Evolutionary conservation across 2,888 invertebrate species (phyloP).

Genomic region (Cheilosia vulpina): DNA sequence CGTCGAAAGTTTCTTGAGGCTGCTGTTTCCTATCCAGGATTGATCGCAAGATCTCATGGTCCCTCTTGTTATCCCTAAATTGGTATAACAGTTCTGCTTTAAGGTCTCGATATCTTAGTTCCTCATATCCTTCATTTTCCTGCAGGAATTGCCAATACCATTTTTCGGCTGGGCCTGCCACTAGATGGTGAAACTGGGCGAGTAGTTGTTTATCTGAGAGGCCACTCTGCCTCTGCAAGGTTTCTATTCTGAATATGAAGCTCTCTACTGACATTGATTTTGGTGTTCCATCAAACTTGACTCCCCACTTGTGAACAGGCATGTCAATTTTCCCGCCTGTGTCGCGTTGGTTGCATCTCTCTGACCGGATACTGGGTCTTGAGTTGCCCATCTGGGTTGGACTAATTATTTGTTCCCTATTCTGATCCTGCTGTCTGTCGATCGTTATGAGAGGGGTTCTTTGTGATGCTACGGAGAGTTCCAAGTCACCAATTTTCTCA

Average conservation of each 20-base stretch:
- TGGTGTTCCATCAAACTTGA: not conserved
- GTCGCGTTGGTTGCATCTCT: not conserved
- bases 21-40: too few species aligned
- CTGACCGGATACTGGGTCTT: not conserved
- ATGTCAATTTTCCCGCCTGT: not conserved
- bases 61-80: not conserved
- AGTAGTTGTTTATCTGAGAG: not conserved
- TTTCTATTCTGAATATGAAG: constrained; percentile 14
- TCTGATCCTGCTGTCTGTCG: too few species aligned
- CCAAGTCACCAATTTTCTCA: too few species aligned
- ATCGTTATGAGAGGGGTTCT: too few species aligned
- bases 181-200: not conserved
- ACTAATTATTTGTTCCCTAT: too few species aligned
- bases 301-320: constrained; percentile 7
- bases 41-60: too few species aligned
- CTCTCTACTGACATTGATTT: constrained; percentile 3
- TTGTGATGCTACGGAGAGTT: too few species aligned
- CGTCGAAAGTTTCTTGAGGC: too few species aligned
- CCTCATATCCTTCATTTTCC: not conserved
- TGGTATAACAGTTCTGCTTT: not conserved
- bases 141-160: constrained; percentile 14
- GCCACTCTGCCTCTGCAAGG: constrained; percentile 6
- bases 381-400: too few species aligned
- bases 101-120: not conserved
- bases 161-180: not conserved